A percentile compares a stretch with the other conserved stretches of the same genome.
These are phyloP conservation scores for Platerodrilus igneus DNA, from an alignment of 2,888 invertebrate species.

Conservation along the genomic window DNA sequence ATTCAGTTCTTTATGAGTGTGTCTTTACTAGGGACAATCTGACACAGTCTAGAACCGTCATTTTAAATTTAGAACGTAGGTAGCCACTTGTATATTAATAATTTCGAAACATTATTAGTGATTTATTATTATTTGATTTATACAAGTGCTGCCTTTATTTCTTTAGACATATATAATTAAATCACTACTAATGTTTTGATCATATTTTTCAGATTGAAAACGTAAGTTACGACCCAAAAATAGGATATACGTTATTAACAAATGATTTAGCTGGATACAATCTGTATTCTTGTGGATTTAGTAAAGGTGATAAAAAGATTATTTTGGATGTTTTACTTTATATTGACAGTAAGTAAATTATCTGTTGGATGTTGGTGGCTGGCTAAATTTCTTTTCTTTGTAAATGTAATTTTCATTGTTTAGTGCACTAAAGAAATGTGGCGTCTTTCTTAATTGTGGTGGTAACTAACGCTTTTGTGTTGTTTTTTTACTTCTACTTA, in stretches of 20 bases:
- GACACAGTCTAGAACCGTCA: slow-evolving; percentile 2
- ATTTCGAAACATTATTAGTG: slow-evolving; percentile 9
- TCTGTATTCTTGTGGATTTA: slow-evolving; percentile 37
- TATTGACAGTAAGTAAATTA: slow-evolving; percentile 32
- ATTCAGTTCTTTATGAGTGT: slow-evolving; percentile 10
- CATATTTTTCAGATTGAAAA: slow-evolving; percentile 36
- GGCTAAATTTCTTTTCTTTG: slow-evolving; percentile 8
- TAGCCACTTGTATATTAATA: slow-evolving; percentile 10
- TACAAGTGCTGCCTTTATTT: too few species aligned
- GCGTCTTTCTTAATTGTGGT: slow-evolving; percentile 22
- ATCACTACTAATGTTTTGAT: slow-evolving; percentile 15
- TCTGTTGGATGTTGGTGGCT: slow-evolving; percentile 4
- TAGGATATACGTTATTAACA: slow-evolving; percentile 46
- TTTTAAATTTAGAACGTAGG: slow-evolving; percentile 18
- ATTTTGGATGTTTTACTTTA: slow-evolving; percentile 21
- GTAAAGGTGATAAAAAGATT: slow-evolving; percentile 20
- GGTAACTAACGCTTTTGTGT: slow-evolving; percentile 23
- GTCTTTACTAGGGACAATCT: slow-evolving; percentile 4
- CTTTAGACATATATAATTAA: too few species aligned
- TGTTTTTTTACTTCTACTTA: slow-evolving; percentile 11
- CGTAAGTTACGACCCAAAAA: slow-evolving; percentile 46
- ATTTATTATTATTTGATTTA: too few species aligned
- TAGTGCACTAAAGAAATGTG: too few species aligned
- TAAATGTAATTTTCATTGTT: slow-evolving; percentile 7
- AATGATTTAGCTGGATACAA: slow-evolving; percentile 37